Percentiles rank a stretch among this genome's conserved stretches.
phyloP scores from a whole-genome alignment of 2,888 invertebrate genomes.

The Sympetrum striolatum region DNA sequence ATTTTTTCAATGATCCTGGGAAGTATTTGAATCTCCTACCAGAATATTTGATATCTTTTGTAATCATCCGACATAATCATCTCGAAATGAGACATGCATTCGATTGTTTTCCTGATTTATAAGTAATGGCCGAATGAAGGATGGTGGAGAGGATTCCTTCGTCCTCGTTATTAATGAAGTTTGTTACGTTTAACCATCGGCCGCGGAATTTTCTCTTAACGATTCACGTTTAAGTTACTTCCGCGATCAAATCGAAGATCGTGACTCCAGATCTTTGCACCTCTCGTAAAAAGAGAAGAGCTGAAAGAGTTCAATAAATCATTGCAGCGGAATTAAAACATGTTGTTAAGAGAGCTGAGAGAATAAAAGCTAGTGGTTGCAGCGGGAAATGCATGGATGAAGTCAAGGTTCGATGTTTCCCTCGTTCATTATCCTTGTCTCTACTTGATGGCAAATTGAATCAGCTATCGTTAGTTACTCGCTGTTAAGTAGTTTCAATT shows the following conservation, averaged over 20 bases:
- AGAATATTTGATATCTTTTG: neutral
- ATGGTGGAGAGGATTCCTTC: neutral
- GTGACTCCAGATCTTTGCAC: neutral
- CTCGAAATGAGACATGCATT: neutral
- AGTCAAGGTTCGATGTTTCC: too few species aligned
- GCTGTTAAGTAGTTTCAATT: too few species aligned
- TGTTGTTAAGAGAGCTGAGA: neutral
- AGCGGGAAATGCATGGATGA: neutral
- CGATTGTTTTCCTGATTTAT: neutral
- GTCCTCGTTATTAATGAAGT: neutral
- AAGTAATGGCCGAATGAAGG: neutral
- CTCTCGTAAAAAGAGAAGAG: neutral
- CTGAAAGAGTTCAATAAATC: neutral
- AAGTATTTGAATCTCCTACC: neutral
- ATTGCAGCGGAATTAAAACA: neutral
- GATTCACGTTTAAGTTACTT: neutral
- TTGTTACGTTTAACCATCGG: neutral
- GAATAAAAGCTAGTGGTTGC: neutral
- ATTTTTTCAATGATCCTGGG: too few species aligned
- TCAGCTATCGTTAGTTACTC: too few species aligned
- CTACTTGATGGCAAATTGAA: too few species aligned
- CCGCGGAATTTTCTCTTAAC: neutral
- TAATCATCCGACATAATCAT: neutral
- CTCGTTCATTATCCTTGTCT: too few species aligned
- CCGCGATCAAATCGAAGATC: neutral